Evolutionary conservation across 1,140 invertebrate genomes (phyloP).

Genomic region (Temnothorax longispinosus): DNA sequence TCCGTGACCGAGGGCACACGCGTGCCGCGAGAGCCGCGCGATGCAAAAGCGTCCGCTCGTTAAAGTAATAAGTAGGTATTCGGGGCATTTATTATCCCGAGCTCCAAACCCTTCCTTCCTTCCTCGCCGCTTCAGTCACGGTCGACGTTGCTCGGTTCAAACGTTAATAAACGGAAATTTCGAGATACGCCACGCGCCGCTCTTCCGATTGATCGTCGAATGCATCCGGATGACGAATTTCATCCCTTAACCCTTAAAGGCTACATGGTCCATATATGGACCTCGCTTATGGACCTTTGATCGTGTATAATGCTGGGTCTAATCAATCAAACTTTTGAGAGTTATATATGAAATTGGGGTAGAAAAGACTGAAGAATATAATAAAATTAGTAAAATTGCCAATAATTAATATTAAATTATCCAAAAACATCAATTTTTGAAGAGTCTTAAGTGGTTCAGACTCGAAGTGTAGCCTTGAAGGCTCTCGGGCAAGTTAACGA

Average conservation of each 20-base stretch:
- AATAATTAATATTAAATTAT: too few species aligned
- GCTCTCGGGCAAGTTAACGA: neutral
- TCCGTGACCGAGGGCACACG: constrained; percentile 49
- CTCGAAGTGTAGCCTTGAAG: too few species aligned
- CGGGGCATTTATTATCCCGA: constrained; percentile 46
- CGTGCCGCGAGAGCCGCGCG: constrained; percentile 10
- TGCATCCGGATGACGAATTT: neutral
- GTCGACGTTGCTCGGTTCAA: neutral
- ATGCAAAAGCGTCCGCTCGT: constrained; percentile 45
- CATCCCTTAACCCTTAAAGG: neutral
- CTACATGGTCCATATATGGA: too few species aligned
- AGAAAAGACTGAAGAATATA: too few species aligned
- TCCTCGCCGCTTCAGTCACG: constrained; percentile 2
- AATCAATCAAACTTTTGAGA: too few species aligned
- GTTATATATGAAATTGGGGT: too few species aligned
- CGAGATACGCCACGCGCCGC: neutral
- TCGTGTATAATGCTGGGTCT: too few species aligned
- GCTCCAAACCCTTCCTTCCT: neutral
- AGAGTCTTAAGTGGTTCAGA: too few species aligned
- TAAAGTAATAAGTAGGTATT: constrained; percentile 56
- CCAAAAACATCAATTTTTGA: too few species aligned
- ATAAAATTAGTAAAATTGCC: too few species aligned
- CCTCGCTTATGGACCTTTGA: too few species aligned
- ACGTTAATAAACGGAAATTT: neutral
- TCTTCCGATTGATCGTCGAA: neutral